Percentiles rank a stretch among this genome's conserved stretches.
These are phyloP conservation scores for Lucilia cuprina DNA, from an alignment of 1,140 invertebrate species.

Conservation along the genomic window DNA sequence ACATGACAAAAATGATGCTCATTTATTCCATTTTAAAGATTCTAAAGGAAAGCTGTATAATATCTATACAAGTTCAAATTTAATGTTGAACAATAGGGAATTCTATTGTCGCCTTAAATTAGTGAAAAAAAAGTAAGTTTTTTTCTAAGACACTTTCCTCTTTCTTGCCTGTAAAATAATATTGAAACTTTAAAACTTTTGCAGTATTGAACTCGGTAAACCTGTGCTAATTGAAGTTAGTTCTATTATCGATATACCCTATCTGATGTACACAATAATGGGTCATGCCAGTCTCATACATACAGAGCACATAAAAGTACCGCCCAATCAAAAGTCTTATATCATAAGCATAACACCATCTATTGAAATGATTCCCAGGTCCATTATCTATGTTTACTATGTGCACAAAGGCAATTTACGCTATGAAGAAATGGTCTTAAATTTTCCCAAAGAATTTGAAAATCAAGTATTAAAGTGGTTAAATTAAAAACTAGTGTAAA, in stretches of 20 bases:
- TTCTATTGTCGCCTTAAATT: neutral
- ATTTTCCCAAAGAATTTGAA: neutral
- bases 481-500: no score
- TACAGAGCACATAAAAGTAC: neutral
- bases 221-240: neutral
- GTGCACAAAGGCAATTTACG: neutral
- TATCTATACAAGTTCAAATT: neutral
- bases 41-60: constrained; percentile 36
- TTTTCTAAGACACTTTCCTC: no score
- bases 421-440: neutral
- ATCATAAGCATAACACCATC: neutral
- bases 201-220: neutral
- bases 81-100: neutral
- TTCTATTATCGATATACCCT: neutral
- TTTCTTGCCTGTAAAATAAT: no score
- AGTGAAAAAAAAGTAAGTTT: neutral
- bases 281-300: neutral
- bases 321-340: neutral
- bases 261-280: neutral
- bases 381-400: neutral
- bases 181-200: neutral
- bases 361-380: neutral
- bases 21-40: constrained; percentile 38
- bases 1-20: constrained; percentile 31
- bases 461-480: neutral